These are phyloP conservation scores for Globicephala melas DNA, from an alignment of 2,113 vertebrate species.

Conservation along the genomic window DNA sequence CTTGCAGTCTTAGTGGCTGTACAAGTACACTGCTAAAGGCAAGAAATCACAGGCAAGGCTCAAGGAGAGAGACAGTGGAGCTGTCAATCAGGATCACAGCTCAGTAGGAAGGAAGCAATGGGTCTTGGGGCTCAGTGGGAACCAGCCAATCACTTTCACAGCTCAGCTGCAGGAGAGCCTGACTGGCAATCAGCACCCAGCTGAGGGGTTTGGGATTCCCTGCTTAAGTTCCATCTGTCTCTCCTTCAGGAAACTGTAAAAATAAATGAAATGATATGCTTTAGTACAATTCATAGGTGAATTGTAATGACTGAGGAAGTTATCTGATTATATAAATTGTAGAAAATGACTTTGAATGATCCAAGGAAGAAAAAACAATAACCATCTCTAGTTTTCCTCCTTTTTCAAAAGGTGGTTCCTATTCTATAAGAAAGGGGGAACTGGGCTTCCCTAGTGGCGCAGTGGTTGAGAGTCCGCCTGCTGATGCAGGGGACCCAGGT, in stretches of 20 bases:
- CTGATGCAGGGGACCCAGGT: accelerated
- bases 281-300: neutral
- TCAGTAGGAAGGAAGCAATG: neutral
- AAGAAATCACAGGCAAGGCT: neutral
- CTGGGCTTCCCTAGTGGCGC: neutral
- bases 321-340: neutral
- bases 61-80: neutral
- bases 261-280: neutral
- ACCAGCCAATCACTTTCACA: neutral
- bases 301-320: neutral
- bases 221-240: neutral
- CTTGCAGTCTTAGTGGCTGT: neutral
- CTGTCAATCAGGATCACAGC: slow-evolving; percentile 5
- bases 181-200: neutral
- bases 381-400: neutral
- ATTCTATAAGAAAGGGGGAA: neutral
- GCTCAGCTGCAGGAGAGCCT: neutral
- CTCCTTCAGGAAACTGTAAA: neutral
- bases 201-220: neutral
- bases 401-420: neutral
- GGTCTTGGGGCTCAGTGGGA: neutral
- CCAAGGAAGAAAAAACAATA: neutral
- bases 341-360: neutral
- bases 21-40: neutral
- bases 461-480: too few species aligned